Base-by-base conservation (phyloP, 2,113 vertebrate species). In the Furnarius figulus region DNA sequence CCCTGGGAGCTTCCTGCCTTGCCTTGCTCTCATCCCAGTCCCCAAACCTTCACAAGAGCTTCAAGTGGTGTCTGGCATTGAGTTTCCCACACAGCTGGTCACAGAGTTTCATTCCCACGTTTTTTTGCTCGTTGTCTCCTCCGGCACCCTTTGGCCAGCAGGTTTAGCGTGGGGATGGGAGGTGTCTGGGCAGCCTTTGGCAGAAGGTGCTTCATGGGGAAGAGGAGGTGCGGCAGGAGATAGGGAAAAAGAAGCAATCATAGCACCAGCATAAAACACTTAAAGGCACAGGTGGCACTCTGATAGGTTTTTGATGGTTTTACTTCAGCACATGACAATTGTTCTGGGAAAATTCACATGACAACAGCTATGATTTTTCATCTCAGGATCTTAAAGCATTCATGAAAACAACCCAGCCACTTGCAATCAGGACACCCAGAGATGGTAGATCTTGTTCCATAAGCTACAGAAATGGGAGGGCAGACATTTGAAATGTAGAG, bases 1-100 rank as follows among this genome's bases (percentile, higher is more conserved):
- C 89, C 39, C 40, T 56, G 15, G 67, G 85, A 95, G 85, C 84
- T 96, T 96, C 88, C 94, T 97, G 90, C 87, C 89, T 87, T 89
- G 91, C 91, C 85, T 49, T 53, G 56, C 68, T 58, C 39, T 92
- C 68, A 68, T 77, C 70, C 39, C n/a, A 8, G 16, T 59, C 81
- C 71, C 59, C 58, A 66, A 61, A 89, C 35, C 83, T 93, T 70
- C 72, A 23, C 42, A 63, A 74, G 68, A 88, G 78, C 63, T 88
- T 87, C 61, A 91, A 47, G 59, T 4, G 1, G 20, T 44, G 91
- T 78, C 79, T 87, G 67, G 42, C 56, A 39, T 0, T 30, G 67
- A 73, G 28, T 78, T 89, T 87, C 84, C 77, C 68, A 85, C 63
- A 86, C 58, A 91, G 59, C 40, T 62, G 52, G 23, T 85, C 86